Evolutionary conservation across 2,888 invertebrate genomes (phyloP).

Genomic region (Polylopha cassiicola): DNA sequence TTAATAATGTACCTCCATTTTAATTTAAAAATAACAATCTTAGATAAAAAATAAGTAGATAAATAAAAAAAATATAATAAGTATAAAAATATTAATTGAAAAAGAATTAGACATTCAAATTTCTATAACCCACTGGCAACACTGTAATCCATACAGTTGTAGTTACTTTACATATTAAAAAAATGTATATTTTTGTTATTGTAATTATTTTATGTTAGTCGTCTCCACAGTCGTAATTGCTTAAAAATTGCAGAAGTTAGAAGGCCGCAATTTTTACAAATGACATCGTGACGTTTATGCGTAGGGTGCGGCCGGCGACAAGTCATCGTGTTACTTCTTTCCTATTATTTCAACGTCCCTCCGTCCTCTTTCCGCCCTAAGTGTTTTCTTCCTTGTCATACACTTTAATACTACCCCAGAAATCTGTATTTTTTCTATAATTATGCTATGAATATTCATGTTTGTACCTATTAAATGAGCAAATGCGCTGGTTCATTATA

Average conservation of each 20-base stretch:
- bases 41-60: no score
- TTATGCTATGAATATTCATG: not conserved
- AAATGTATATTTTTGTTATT: no score
- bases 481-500: no score
- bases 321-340: slow-evolving; percentile 76
- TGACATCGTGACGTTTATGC: slow-evolving; percentile 76
- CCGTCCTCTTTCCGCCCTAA: slow-evolving; percentile 48
- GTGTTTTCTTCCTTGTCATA: slow-evolving; percentile 47
- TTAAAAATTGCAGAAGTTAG: slow-evolving; percentile 67
- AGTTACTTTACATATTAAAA: no score
- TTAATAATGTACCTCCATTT: not conserved
- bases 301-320: slow-evolving; percentile 69
- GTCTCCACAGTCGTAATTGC: slow-evolving; percentile 45
- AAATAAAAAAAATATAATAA: no score
- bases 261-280: slow-evolving; percentile 77
- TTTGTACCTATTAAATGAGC: no score
- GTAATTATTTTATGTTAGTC: slow-evolving; percentile 11
- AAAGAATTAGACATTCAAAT: no score
- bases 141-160: no score
- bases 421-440: slow-evolving; percentile 5
- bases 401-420: no score
- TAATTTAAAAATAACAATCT: not conserved
- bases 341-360: slow-evolving; percentile 66
- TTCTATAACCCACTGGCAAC: no score
- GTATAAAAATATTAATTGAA: no score